These are phyloP conservation scores for Lethrus apterus DNA, from an alignment of 1,140 invertebrate genomes.

Conservation along the genomic window DNA sequence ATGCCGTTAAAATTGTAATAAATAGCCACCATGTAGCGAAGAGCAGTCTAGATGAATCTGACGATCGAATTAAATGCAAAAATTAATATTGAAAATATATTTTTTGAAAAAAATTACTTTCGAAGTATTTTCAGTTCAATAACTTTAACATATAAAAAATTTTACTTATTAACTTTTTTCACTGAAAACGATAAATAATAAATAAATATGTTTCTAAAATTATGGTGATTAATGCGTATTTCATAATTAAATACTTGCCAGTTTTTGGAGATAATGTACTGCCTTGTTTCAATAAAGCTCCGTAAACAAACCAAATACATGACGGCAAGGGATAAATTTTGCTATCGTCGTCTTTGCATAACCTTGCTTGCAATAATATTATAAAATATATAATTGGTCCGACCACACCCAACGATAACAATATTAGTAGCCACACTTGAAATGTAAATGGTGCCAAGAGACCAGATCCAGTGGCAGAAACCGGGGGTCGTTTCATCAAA, in stretches of 20 bases:
- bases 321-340: constrained; percentile 44
- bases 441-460: constrained; percentile 67
- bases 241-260: constrained; percentile 50
- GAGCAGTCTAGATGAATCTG: constrained; percentile 71
- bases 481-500: constrained; percentile 65
- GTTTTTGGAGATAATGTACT: constrained; percentile 63
- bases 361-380: constrained; percentile 51
- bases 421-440: constrained; percentile 67
- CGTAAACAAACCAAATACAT: constrained; percentile 79
- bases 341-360: constrained; percentile 43
- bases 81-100: neutral
- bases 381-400: constrained; percentile 68
- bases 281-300: constrained; percentile 75
- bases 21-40: constrained; percentile 88
- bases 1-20: constrained; percentile 74
- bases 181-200: too few species aligned
- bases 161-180: constrained; percentile 1
- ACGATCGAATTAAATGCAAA: neutral
- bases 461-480: constrained; percentile 72
- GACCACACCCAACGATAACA: constrained; percentile 59
- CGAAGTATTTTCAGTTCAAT: too few species aligned
- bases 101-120: too few species aligned
- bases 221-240: neutral
- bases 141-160: too few species aligned
- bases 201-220: too few species aligned